Base-by-base conservation (phyloP, 2,888 invertebrate genomes). In the Hirtodrosophila trivittata region DNA sequence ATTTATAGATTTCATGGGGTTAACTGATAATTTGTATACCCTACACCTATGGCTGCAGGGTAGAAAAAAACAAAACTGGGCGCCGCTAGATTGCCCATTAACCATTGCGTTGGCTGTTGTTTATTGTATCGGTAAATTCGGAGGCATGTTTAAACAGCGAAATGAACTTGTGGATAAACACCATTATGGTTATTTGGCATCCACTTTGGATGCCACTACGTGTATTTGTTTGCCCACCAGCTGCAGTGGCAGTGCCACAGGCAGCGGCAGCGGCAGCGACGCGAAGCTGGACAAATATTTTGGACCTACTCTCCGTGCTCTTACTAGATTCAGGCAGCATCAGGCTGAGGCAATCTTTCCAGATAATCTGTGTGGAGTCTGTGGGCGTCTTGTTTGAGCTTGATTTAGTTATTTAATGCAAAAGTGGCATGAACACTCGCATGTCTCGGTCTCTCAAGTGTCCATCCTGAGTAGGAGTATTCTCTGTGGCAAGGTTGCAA, bases 121-220 rank as follows among this genome's bases (percentile, higher is more conserved):
- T 83, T 81, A 86, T 84, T 86, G 77, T 74, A 82, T 78, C 71
- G 85, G 81, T 86, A 67, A 83, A 77, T 86, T 86, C 83, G 86
- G 83, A 77, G 86, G 83, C 83, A 84, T 83, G 85, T 83, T 83
- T 86, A 84, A 86, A 83, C 85, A 86, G 83, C 87, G 78, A 84
- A 83, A 86, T 86, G 85, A 83, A 83, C 85, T 86, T 86, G 86
- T 86, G 83, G 76, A 83, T 81, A 83, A 86, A 86, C 86, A 86
- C 78, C 78, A 86, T 86, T 84, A 83, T 86, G 84, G 81, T 86
- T 83, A 84, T 83, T 83, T 86, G 83, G 85, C 85, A 86, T 86
- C 86, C 86, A 83, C 83, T 83, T 77, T 81, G 66, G 74, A 13
- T 63, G 58, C 57, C 68, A 42, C 81, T 60, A 25, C 51, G 60